Conservation (phyloP, 2,797 vertebrate species). For the Danio aesculapii region DNA sequence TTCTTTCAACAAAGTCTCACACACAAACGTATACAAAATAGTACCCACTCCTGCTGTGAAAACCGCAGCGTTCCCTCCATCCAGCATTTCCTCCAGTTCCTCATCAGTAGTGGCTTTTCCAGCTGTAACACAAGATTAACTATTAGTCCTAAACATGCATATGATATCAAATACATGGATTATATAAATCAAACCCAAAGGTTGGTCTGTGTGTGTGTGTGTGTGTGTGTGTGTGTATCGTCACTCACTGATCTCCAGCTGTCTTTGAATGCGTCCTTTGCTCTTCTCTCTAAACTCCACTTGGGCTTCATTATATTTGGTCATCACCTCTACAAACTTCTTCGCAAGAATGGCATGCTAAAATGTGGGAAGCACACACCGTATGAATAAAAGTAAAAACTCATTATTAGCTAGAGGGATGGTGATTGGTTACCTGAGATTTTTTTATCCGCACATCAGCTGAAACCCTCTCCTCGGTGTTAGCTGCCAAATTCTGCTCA, state of each 20-base stretch:
- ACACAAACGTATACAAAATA: constrained; percentile 9
- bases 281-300: constrained; percentile 92
- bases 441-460: constrained; percentile 94
- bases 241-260: constrained; percentile 93
- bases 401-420: background rate
- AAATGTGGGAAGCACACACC: background rate
- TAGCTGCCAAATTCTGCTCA: constrained; percentile 89
- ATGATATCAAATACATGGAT: background rate
- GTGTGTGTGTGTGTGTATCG: background rate
- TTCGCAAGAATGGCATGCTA: constrained; percentile 91
- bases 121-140: constrained; percentile 72
- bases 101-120: constrained; percentile 92
- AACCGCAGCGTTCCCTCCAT: constrained; percentile 90
- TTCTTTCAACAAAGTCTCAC: constrained; percentile 23
- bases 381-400: background rate
- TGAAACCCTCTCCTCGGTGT: constrained; percentile 83
- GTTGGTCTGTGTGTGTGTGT: background rate
- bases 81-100: constrained; percentile 93
- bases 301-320: constrained; percentile 93
- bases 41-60: constrained; percentile 86
- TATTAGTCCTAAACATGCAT: constrained; percentile 4
- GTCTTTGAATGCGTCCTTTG: constrained; percentile 92
- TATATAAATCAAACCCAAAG: background rate
- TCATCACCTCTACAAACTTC: constrained; percentile 96
- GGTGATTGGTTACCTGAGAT: constrained; percentile 83